A percentile compares a stretch with the other conserved stretches of the same genome.
phyloP scores from a whole-genome alignment of 2,113 vertebrate species.

The Triplophysa tibetana region DNA sequence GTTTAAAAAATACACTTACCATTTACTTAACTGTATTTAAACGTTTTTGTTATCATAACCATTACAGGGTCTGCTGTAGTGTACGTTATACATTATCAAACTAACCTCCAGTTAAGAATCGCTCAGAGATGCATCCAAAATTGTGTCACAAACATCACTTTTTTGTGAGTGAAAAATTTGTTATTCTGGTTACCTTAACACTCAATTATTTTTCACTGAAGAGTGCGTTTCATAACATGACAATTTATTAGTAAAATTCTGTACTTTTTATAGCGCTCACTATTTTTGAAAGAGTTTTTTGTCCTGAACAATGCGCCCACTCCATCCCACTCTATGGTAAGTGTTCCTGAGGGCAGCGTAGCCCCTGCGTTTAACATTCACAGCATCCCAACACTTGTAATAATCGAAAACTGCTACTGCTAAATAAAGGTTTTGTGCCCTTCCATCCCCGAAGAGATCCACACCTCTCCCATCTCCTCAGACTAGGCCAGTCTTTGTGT shows the following conservation, averaged over 20 bases:
- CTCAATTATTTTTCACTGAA: conserved; percentile 50
- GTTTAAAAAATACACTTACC: no score
- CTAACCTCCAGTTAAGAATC: no score
- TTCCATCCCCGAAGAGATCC: conserved; percentile 54
- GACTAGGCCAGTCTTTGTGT: not conserved
- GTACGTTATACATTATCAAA: no score
- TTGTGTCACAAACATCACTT: no score
- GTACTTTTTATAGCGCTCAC: conserved; percentile 59
- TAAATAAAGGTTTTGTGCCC: conserved; percentile 53
- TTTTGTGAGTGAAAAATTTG: no score
- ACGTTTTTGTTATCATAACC: no score
- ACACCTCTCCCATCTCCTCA: conserved; percentile 51
- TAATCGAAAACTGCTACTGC: conserved; percentile 30
- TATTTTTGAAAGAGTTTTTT: conserved; percentile 67
- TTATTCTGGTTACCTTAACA: no score
- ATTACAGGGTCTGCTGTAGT: no score
- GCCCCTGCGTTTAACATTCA: conserved; percentile 30
- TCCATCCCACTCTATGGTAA: conserved; percentile 43
- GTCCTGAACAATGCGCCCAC: conserved; percentile 39
- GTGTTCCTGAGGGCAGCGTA: conserved; percentile 38
- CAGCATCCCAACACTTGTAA: not conserved
- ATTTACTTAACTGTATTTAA: no score
- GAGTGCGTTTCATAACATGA: conserved; percentile 56
- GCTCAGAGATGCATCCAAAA: no score
- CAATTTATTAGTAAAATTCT: conserved; percentile 43